Percentiles rank a stretch among this genome's conserved stretches.
Evolutionary conservation across 2,797 vertebrate species (phyloP).

Genomic region (Synanceia verrucosa): DNA sequence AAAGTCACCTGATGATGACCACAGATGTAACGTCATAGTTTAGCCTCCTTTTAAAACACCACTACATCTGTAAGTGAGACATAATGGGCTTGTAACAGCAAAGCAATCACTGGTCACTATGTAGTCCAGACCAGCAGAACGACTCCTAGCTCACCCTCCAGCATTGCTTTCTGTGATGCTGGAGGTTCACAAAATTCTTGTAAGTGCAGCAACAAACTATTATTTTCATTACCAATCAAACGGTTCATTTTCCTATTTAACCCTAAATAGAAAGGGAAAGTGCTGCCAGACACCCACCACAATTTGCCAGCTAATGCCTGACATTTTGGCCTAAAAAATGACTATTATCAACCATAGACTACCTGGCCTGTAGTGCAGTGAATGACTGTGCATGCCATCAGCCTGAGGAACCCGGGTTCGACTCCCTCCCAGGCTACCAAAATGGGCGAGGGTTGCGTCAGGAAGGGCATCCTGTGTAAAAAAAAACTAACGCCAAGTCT

Average conservation of each 20-base stretch:
- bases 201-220: not conserved
- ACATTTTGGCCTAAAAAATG: not conserved
- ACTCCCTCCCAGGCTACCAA: too few relatives aligned
- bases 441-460: too few relatives aligned
- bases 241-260: not conserved
- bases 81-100: conserved; percentile 19
- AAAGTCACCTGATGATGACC: conserved; percentile 37
- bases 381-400: too few relatives aligned
- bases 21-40: conserved; percentile 12
- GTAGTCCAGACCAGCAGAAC: conserved; percentile 5
- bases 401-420: too few relatives aligned
- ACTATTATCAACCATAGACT: too few relatives aligned
- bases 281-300: not conserved
- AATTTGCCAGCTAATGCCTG: not conserved
- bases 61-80: conserved; percentile 25
- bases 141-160: not conserved
- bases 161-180: not conserved
- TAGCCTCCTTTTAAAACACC: conserved; percentile 20
- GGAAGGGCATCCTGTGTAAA: too few relatives aligned
- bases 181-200: not conserved
- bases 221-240: not conserved
- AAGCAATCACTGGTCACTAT: conserved; percentile 5
- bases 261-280: not conserved
- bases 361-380: too few relatives aligned
- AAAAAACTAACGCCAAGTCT: too few relatives aligned